Conservation (phyloP, 2,888 invertebrate species). For the Dorcus parallelipipedus region DNA sequence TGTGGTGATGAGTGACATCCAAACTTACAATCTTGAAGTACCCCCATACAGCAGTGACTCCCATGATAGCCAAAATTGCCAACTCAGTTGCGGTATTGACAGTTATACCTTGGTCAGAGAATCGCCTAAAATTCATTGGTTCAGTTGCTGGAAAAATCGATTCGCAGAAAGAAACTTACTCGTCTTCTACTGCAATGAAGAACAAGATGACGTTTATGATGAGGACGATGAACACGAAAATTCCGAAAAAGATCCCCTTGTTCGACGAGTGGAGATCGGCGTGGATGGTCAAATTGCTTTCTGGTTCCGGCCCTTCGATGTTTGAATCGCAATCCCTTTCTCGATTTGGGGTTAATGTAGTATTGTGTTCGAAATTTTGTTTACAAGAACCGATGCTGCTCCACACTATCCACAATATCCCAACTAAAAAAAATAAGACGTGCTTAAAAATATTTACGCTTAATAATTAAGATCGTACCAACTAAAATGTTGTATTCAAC, state of each 20-base stretch:
- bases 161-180: slow-evolving; percentile 39
- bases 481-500: slow-evolving; percentile 78
- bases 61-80: slow-evolving; percentile 55
- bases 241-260: slow-evolving; percentile 69
- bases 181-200: slow-evolving; percentile 56
- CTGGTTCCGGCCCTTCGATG: slow-evolving; percentile 8
- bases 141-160: not conserved
- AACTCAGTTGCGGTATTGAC: slow-evolving; percentile 55
- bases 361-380: slow-evolving; percentile 40
- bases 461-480: slow-evolving; percentile 48
- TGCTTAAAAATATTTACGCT: not conserved
- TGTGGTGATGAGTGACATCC: slow-evolving; percentile 63
- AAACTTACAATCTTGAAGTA: slow-evolving; percentile 63
- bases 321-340: slow-evolving; percentile 33
- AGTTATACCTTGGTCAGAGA: slow-evolving; percentile 50
- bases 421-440: slow-evolving; percentile 52
- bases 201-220: slow-evolving; percentile 61
- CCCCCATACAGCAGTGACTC: slow-evolving; percentile 57
- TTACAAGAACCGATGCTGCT: slow-evolving; percentile 64
- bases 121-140: slow-evolving; percentile 48
- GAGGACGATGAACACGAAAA: slow-evolving; percentile 53
- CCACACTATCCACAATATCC: slow-evolving; percentile 72
- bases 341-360: slow-evolving; percentile 31
- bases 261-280: slow-evolving; percentile 75
- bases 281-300: slow-evolving; percentile 59